Evolutionary conservation across 2,888 invertebrate genomes (phyloP), one percentile per base, ranked within the genome.

Genomic region (Miltochrista miniata): DNA sequence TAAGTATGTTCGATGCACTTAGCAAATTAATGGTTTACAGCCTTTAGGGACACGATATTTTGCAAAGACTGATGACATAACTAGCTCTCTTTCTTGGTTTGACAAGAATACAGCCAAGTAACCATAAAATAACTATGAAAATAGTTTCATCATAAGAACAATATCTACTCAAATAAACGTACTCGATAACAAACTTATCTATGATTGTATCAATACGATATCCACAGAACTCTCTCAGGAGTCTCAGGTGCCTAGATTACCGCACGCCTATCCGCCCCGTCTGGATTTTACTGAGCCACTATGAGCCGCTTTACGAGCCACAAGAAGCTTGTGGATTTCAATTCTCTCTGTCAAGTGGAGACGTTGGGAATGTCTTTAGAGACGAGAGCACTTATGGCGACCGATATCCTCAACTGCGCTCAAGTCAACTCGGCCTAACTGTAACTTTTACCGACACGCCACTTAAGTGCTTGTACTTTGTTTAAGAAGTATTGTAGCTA

Each of bases 321-420:
- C 74, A 74, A 81, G 79, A 68, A 70, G 72, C 79, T 82, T 79
- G 79, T 70, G 81, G 81, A 80, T 80, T 83, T 81, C 80, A 79
- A 79, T 81, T 82, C 74, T 74, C 78, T 80, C 79, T 79, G 76
- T 81, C 77, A 78, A 77, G 78, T 71, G 72, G 73, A 76, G 76
- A 75, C 73, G 74, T 72, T 59, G 70, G 70, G 72, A 79, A 79
- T 77, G 76, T 74, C 74, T 82, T 78, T 75, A 79, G 68, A 78
- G 68, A 74, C 71, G 71, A 82, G 79, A 75, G 74, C 72, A 70
- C 80, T 83, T 74, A 74, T 59, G 63, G 62, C 62, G 64, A 68
- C 70, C 74, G 74, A 81, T 79, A 79, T 78, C 76, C 72, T 72
- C 68, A 72, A 76, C 70, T 62, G 62, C 64, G 63, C 61, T 68